Base-by-base conservation (phyloP, 2,113 vertebrate genomes). In the Columba janthina region DNA sequence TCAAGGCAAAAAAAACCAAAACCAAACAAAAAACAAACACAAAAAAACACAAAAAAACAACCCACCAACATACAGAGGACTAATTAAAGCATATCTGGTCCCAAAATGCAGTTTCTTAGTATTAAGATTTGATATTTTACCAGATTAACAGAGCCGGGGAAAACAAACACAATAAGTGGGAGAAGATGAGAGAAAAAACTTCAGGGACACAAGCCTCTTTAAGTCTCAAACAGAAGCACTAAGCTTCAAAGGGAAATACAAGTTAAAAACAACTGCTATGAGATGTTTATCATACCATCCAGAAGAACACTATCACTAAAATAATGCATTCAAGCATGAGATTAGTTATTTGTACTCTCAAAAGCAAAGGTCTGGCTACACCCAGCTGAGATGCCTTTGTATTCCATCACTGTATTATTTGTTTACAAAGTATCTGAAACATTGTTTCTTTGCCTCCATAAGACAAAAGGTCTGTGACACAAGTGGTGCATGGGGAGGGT, bases 401-500 rank as follows among this genome's bases (percentile, higher is more conserved):
- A 89, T 88, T 85, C 67, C 72, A 88, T 32, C 62, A 46, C 53
- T 5, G 65, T 17, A 64, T 71, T 89, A 78, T 92, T 93, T 96
- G 73, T 95, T 97, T 96, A 96, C 80, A 95, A 78, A 81, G 22
- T 8, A 92, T 54, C 54, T 20, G 20, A 72, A 92, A 93, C 88
- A 87, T 80, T 91, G 87, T 94, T 92, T 73, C 67, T 77, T 29
- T 56, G 38, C 46, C n/a, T 88, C 54, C 54, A 72, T 36, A 94
- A 91, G 84, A 98, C 97, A 98, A 98, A 95, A 96, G 92, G 9
- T 76, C 72, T 93, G 92, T 88, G 89, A 96, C 89, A 97, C 89
- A 97, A 97, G 95, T 94, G 95, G 94, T 96, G 93, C 89, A 90
- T 42, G 32, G 91, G 90, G 28, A 96, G 88, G 56, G 50, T 17